A percentile compares a stretch with the other conserved stretches of the same genome.
phyloP scores from a whole-genome alignment of 2,797 vertebrate genomes.

The Gouania willdenowi region DNA sequence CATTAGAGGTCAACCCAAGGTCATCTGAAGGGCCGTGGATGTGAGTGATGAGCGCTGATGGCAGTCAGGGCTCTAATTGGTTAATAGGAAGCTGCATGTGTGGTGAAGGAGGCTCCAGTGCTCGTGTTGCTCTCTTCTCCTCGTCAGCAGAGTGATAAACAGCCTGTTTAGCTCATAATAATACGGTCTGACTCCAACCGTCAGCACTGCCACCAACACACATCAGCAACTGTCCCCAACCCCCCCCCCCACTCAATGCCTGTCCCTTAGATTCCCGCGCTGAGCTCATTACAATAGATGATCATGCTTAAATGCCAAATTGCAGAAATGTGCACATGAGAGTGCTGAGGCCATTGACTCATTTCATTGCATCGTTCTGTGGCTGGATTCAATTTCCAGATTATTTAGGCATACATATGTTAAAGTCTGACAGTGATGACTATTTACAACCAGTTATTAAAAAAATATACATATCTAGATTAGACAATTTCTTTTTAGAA shows the following conservation, averaged over 20 bases:
- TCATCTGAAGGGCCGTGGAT: conserved; percentile 27
- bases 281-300: conserved; percentile 39
- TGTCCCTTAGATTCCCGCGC: conserved; percentile 1
- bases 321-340: conserved; percentile 41
- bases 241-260: neutral
- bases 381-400: conserved; percentile 21
- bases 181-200: conserved; percentile 24
- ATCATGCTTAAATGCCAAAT: conserved; percentile 37
- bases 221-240: neutral
- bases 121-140: conserved; percentile 3
- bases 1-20: conserved; percentile 62
- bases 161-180: conserved; percentile 19
- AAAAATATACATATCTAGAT: too few relatives aligned
- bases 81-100: conserved; percentile 55
- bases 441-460: too few relatives aligned
- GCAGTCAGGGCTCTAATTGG: conserved; percentile 40
- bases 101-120: conserved; percentile 32
- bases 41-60: conserved; percentile 32
- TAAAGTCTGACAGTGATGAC: too few relatives aligned
- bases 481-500: too few relatives aligned
- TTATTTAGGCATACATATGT: conserved; percentile 35
- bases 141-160: conserved; percentile 34
- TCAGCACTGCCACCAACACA: conserved; percentile 8
- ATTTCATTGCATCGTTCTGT: neutral
- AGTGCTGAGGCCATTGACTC: conserved; percentile 25